Percentiles rank a stretch among this genome's conserved stretches.
Evolutionary conservation across 1,140 invertebrate genomes (phyloP).

Genomic region (Hycleus cichorii): DNA sequence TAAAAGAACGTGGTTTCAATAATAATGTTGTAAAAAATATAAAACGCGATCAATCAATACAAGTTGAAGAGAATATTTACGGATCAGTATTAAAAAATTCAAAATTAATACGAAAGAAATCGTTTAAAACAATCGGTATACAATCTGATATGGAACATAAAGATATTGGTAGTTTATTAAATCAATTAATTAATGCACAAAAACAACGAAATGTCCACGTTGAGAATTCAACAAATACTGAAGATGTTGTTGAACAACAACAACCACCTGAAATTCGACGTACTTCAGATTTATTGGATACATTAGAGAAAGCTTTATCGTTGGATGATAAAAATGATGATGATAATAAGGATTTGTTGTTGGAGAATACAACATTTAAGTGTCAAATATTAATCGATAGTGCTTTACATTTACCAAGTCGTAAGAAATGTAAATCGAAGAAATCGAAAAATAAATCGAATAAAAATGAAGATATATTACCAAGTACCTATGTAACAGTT

Average conservation of each 20-base stretch:
- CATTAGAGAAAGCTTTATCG: constrained; percentile 40
- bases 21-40: constrained; percentile 31
- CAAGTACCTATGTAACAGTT: constrained; percentile 55
- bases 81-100: neutral
- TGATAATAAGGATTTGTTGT: neutral
- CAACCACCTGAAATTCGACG: neutral
- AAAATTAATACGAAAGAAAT: neutral
- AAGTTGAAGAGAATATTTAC: neutral
- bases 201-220: constrained; percentile 5
- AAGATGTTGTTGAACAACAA: neutral
- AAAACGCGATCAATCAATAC: neutral
- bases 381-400: constrained; percentile 48
- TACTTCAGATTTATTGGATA: constrained; percentile 41
- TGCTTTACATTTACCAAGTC: constrained; percentile 50
- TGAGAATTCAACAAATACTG: constrained; percentile 24
- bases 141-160: constrained; percentile 17
- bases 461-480: constrained; percentile 34
- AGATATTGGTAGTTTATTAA: constrained; percentile 13
- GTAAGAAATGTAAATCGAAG: constrained; percentile 37
- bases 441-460: constrained; percentile 25
- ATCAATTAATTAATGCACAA: constrained; percentile 19
- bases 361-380: constrained; percentile 31
- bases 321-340: constrained; percentile 6
- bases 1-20: constrained; percentile 46
- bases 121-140: neutral